Evolutionary conservation across 2,888 invertebrate species (phyloP), one percentile per base, ranked within the genome.

Genomic region (Diadegma fenestrale): DNA sequence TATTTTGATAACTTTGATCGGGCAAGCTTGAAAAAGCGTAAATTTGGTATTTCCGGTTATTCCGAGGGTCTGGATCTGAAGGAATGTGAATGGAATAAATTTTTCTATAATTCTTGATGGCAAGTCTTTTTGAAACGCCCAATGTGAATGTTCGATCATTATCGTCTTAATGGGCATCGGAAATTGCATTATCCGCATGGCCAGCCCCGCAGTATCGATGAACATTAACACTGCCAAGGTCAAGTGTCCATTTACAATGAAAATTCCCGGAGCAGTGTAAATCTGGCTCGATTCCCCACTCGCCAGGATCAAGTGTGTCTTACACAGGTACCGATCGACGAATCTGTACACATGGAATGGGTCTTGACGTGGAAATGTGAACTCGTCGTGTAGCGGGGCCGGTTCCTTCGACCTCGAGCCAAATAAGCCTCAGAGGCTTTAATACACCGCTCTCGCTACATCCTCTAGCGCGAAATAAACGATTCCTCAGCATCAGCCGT

Each of bases 351-450:
- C 61, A 37, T 26, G 19, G 37, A n/a, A 45, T 69, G 54, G 12
- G 26, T 77, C 68, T 72, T 64, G 30, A 63, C 30, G 26, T n/a
- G 48, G 8, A 58, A 61, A 64, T 51, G 66, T 58, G 51, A 19
- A 78, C 68, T 68, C 54, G 54, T 54, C 54, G 77, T 51, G 75
- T 73, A 75, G 77, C 75, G 85, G 79, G 82, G 85, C 85, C 82
- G 82, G 79, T 82, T 85, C 82, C 82, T 85, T 85, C 82, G 85
- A 85, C 85, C 85, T 85, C 85, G 85, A 85, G 71, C 82, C 85
- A 80, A 85, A 85, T 85, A 85, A 85, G 85, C 82, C 54, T 10
- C 37, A 37, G 10, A 64, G 75, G n/a, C n/a, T 79, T 78, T 79
- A 72, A 82, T 76, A 71, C 82, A 63, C 30, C 61, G 58, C 64